These are phyloP conservation scores for Dendropsophus ebraccatus DNA, from an alignment of 2,113 vertebrate species.

Conservation along the genomic window DNA sequence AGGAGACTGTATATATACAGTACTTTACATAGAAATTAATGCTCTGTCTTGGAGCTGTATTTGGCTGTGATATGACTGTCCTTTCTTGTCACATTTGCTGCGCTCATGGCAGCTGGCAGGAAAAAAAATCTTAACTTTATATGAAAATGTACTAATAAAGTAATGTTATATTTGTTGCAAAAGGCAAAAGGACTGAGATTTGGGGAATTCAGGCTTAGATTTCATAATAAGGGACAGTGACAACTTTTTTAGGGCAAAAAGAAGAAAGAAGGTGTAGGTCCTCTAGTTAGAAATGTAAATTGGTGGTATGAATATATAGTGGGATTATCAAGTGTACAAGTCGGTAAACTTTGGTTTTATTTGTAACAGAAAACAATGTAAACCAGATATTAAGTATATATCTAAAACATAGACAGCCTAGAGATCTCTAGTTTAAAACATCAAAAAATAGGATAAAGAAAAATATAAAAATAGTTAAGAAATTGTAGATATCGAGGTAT, in stretches of 20 bases:
- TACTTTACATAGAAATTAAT: constrained; percentile 50
- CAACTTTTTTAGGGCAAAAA: neutral
- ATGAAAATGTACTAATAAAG: constrained; percentile 25
- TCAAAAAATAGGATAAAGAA: too few relatives aligned
- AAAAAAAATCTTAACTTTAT: constrained; percentile 29
- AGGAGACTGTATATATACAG: constrained; percentile 44
- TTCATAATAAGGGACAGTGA: neutral
- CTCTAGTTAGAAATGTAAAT: too few relatives aligned
- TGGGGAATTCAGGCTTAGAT: neutral
- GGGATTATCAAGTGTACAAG: too few relatives aligned
- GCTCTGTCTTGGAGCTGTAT: constrained; percentile 30
- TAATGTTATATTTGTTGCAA: neutral
- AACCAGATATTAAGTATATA: too few relatives aligned
- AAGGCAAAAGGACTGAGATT: neutral
- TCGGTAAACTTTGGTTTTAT: too few relatives aligned
- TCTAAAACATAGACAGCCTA: too few relatives aligned
- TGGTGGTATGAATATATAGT: too few relatives aligned
- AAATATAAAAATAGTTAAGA: too few relatives aligned
- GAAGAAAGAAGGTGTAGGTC: too few relatives aligned
- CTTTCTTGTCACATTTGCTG: constrained; percentile 43
- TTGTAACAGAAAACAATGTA: too few relatives aligned
- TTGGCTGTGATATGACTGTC: constrained; percentile 40
- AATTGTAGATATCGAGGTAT: too few relatives aligned
- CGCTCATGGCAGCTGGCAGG: neutral
- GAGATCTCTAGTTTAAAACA: too few relatives aligned